Conservation (phyloP, 2,797 vertebrate genomes). For the Xenops minutus region DNA sequence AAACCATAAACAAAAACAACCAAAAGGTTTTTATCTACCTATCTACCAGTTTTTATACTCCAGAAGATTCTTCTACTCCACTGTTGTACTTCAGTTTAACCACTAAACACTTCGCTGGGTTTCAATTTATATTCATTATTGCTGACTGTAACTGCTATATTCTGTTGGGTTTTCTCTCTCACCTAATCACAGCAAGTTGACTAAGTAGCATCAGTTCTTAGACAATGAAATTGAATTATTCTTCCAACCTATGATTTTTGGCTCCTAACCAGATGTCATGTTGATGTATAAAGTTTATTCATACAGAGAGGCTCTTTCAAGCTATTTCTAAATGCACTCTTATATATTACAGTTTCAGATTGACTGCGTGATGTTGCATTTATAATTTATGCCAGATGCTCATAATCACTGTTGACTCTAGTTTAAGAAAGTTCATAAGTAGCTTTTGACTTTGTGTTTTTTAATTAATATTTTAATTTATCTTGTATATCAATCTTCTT, state of each 20-base stretch:
- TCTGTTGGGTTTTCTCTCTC: neutral
- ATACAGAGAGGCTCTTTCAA: neutral
- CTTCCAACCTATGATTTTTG: neutral
- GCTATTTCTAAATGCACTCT: neutral
- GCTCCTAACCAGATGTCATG: neutral
- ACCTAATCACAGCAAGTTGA: constrained; percentile 1
- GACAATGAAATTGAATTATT: constrained; percentile 6
- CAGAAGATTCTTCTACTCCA: neutral
- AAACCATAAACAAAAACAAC: neutral
- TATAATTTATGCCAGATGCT: neutral
- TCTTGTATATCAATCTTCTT: neutral
- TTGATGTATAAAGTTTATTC: neutral
- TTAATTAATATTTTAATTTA: neutral
- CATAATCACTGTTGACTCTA: neutral
- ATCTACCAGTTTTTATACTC: neutral
- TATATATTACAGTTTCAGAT: neutral
- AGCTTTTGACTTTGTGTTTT: neutral
- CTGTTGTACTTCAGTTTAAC: neutral
- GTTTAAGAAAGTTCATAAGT: neutral
- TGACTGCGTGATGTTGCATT: neutral
- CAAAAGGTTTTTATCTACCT: neutral
- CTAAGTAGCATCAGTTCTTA: neutral
- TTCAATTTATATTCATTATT: constrained; percentile 25
- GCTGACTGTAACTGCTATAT: neutral
- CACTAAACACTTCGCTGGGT: neutral